These are phyloP conservation scores for Notiomystis cincta DNA, from an alignment of 2,113 vertebrate species.

Conservation along the genomic window DNA sequence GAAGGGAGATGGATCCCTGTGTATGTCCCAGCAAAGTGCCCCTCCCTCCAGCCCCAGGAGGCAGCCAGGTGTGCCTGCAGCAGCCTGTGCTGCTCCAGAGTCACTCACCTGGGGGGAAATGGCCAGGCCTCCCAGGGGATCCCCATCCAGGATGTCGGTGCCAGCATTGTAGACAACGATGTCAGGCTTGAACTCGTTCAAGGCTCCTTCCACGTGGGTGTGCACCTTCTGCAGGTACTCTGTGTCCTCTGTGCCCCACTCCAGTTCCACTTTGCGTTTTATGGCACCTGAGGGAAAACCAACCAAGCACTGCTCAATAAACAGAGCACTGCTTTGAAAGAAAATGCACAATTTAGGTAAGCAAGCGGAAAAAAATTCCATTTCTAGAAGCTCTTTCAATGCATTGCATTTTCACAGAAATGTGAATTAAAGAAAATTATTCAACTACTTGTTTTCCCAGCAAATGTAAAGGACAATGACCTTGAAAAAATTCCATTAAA, in stretches of 20 bases:
- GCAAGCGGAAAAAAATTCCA: background rate
- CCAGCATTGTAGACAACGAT: constrained; percentile 92
- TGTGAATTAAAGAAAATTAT: background rate
- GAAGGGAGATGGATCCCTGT: accelerated
- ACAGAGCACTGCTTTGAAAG: background rate
- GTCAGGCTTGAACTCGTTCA: constrained; percentile 83
- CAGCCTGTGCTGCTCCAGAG: background rate
- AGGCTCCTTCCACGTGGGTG: constrained; percentile 77
- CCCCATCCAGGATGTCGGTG: constrained; percentile 90
- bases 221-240: constrained; percentile 91
- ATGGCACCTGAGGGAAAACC: constrained; percentile 81
- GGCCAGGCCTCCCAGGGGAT: constrained; percentile 89
- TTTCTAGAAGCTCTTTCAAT: background rate
- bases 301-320: background rate
- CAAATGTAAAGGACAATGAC: background rate
- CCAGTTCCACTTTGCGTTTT: constrained; percentile 87
- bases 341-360: background rate
- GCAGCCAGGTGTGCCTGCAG: background rate
- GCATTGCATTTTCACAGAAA: background rate
- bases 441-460: background rate
- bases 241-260: constrained; percentile 89
- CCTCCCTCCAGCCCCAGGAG: background rate
- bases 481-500: constrained; percentile 11
- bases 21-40: accelerated
- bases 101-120: constrained; percentile 86